Conservation (phyloP, 2,113 vertebrate genomes). For the Sinocyclocheilus grahami region DNA sequence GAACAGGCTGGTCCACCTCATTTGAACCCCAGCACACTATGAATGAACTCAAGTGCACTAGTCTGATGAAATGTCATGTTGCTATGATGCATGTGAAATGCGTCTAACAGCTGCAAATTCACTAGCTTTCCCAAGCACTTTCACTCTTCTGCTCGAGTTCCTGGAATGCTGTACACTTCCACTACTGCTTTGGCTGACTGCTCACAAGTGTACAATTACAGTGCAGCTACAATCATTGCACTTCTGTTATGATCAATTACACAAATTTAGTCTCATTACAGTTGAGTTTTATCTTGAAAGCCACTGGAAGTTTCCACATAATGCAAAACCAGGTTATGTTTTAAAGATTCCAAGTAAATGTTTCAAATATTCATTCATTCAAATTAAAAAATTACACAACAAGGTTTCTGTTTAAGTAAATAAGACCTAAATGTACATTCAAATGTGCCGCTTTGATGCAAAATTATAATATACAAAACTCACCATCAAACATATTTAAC, state of each 20-base stretch:
- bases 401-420: background rate
- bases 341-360: too few relatives aligned
- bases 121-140: constrained; percentile 5
- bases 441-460: background rate
- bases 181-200: constrained; percentile 40
- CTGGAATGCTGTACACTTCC: constrained; percentile 10
- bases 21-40: background rate
- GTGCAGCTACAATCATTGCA: background rate
- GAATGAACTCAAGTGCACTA: background rate
- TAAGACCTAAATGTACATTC: too few relatives aligned
- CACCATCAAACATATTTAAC: background rate
- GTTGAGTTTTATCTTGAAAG: background rate
- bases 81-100: constrained; percentile 27
- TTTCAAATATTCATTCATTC: background rate
- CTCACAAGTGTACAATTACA: constrained; percentile 31
- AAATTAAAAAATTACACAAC: background rate
- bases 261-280: background rate
- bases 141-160: constrained; percentile 6
- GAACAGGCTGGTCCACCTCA: background rate
- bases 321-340: background rate
- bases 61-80: background rate
- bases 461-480: background rate
- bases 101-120: constrained; percentile 40
- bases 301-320: background rate
- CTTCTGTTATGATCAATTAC: background rate